Conservation (phyloP, 2,797 vertebrate genomes). For the Philypnodon macrostomus region DNA sequence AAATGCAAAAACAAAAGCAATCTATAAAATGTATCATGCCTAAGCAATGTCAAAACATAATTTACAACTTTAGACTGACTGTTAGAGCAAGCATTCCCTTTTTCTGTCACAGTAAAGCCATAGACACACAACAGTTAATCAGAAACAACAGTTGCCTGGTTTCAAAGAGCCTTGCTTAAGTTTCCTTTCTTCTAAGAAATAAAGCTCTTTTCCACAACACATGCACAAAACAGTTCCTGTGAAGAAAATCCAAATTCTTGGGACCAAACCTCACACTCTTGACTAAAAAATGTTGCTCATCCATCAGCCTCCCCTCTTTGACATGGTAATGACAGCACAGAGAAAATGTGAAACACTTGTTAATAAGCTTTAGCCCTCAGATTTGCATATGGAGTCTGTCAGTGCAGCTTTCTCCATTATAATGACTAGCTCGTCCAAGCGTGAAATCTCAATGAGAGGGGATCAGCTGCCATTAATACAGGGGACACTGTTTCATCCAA, state of each 20-base stretch:
- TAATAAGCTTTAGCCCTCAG: constrained; percentile 64
- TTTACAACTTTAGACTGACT: too few relatives aligned
- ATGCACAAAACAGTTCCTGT: constrained; percentile 57
- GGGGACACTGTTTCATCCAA: constrained; percentile 44
- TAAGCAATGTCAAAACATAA: too few relatives aligned
- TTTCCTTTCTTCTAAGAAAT: constrained; percentile 53
- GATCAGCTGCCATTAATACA: constrained; percentile 47
- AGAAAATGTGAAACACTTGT: constrained; percentile 50
- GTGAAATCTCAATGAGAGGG: constrained; percentile 58
- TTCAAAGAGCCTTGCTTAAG: constrained; percentile 44
- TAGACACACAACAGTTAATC: constrained; percentile 45
- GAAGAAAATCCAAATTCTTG: constrained; percentile 51
- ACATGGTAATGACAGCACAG: constrained; percentile 59
- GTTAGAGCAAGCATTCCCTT: too few relatives aligned
- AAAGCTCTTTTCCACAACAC: constrained; percentile 58
- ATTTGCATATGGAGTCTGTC: constrained; percentile 34
- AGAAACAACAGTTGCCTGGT: constrained; percentile 51
- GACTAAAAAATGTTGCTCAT: constrained; percentile 43
- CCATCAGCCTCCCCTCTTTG: constrained; percentile 41
- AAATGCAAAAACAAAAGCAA: too few relatives aligned
- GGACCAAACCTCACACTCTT: constrained; percentile 33
- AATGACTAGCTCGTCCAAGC: constrained; percentile 57
- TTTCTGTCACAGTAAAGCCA: too few relatives aligned
- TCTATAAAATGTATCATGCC: too few relatives aligned
- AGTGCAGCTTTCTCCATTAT: constrained; percentile 43